These are phyloP conservation scores for Epiblema foenella DNA, from an alignment of 2,888 invertebrate genomes.

Conservation along the genomic window DNA sequence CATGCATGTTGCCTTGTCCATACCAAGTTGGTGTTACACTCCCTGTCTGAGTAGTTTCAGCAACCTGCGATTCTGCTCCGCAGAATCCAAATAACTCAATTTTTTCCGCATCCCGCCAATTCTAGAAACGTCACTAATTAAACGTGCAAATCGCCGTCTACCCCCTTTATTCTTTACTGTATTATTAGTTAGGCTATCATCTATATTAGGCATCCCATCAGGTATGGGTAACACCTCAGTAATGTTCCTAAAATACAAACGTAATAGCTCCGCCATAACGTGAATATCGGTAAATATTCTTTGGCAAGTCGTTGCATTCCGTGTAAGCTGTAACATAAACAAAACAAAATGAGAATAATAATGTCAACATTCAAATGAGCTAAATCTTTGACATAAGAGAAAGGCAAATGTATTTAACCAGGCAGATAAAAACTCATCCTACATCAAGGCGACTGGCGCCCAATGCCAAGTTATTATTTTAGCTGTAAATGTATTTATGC, in stretches of 20 bases:
- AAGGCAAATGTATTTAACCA: no score
- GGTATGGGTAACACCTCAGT: neutral
- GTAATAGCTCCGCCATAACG: neutral
- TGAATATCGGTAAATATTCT: constrained; percentile 5
- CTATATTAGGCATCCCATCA: neutral
- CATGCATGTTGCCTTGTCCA: neutral
- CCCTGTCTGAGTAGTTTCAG: neutral
- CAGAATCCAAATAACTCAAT: neutral
- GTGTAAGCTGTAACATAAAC: constrained; percentile 5
- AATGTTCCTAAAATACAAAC: neutral
- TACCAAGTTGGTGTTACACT: neutral
- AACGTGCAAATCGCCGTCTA: no score
- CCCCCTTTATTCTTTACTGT: neutral
- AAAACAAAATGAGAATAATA: neutral
- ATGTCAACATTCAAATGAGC: neutral
- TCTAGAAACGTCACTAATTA: neutral
- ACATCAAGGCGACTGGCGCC: no score
- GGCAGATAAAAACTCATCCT: no score
- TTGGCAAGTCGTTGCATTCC: constrained; percentile 9
- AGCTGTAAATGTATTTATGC: no score
- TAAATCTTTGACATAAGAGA: neutral
- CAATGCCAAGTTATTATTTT: no score
- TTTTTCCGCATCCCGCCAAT: neutral
- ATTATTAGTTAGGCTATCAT: neutral
- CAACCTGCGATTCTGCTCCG: constrained; percentile 3